phyloP scores from a whole-genome alignment of 2,113 vertebrate genomes.

The Cromileptes altivelis region DNA sequence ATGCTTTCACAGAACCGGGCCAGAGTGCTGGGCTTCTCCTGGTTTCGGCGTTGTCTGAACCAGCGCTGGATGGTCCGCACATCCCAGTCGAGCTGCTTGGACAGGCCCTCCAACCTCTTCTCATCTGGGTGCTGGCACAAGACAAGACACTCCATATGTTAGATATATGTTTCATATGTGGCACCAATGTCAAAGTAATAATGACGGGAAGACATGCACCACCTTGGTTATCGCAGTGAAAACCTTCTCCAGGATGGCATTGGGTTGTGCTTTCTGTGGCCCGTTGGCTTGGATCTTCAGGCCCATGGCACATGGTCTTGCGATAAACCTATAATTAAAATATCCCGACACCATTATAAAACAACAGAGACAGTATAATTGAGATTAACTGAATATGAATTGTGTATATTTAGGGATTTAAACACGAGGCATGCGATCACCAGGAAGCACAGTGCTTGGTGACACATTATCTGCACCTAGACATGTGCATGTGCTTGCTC shows the following conservation, averaged over 20 bases:
- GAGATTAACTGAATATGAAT: neutral
- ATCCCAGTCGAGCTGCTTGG: conserved; percentile 99
- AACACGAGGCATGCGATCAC: neutral
- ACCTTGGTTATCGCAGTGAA: conserved; percentile 99
- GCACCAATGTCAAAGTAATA: neutral
- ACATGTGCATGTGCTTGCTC: neutral
- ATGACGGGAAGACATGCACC: neutral
- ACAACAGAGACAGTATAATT: neutral
- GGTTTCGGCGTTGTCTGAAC: conserved; percentile 98
- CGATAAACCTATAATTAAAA: conserved; percentile 91
- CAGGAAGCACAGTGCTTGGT: neutral
- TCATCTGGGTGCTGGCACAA: conserved; percentile 94
- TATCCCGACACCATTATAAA: neutral
- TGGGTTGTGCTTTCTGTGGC: conserved; percentile 95
- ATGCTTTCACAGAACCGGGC: conserved; percentile 98
- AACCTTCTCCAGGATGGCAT: conserved; percentile 98
- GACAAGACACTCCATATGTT: neutral
- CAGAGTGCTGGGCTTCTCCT: conserved; percentile 97
- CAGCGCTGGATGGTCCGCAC: conserved; percentile 97
- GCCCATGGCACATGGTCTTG: conserved; percentile 96
- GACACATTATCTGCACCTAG: neutral
- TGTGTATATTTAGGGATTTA: neutral
- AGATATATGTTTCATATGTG: neutral
- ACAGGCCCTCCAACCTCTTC: conserved; percentile 96
- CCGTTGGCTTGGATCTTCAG: conserved; percentile 97